Evolutionary conservation across 2,113 vertebrate genomes (phyloP).

Genomic region (Perca fluviatilis): DNA sequence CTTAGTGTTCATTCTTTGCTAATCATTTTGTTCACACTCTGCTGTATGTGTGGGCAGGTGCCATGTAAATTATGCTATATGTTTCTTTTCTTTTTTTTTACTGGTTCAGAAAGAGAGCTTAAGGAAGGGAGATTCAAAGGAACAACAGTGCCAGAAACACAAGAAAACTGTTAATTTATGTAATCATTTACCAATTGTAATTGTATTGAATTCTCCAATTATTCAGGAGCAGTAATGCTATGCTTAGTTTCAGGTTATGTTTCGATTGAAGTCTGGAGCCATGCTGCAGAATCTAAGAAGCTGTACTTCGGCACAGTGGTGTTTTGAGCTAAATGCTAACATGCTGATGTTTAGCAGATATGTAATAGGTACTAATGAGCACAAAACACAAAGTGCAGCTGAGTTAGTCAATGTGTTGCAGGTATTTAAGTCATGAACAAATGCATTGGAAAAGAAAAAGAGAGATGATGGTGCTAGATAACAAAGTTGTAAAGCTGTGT

Average conservation of each 20-base stretch:
- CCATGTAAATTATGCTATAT: slow-evolving; percentile 3
- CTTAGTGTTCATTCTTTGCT: slow-evolving; percentile 17
- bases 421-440: too few species aligned
- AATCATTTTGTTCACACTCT: slow-evolving; percentile 39
- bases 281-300: not conserved
- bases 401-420: not conserved
- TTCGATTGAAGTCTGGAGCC: not conserved
- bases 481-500: too few species aligned
- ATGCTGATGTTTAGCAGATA: not conserved
- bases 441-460: too few species aligned
- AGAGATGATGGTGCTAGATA: too few species aligned
- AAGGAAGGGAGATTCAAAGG: slow-evolving; percentile 8
- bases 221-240: not conserved
- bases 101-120: not conserved
- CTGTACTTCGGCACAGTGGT: not conserved
- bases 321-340: not conserved
- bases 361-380: too few species aligned
- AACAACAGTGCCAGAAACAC: not conserved
- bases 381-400: not conserved
- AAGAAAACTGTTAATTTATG: not conserved
- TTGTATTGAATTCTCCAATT: not conserved
- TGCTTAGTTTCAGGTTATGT: not conserved
- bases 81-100: not conserved
- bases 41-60: slow-evolving; percentile 41
- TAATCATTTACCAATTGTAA: not conserved